Base-by-base conservation (phyloP, 2,113 vertebrate genomes). In the Pundamilia nyererei region DNA sequence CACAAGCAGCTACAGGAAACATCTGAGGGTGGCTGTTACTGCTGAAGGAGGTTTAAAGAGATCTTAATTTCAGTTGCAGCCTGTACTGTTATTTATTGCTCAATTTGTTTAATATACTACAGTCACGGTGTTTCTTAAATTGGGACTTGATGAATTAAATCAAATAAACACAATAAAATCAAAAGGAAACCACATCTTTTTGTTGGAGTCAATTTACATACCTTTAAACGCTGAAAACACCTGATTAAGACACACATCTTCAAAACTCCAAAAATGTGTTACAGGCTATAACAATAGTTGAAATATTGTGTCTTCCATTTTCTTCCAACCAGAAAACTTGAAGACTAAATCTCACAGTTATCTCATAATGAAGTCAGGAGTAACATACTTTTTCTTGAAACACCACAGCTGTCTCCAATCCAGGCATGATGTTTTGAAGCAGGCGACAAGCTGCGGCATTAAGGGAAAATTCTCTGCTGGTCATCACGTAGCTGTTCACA, bases 401-500 rank as follows among this genome's bases (percentile, higher is more conserved):
- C 40, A 93, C 91, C 65, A 99, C 98, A 29, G 98, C 98, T 4
- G 99, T 99, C 96, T 99, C 99, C 91, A 99, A 94, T 4, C 99
- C 99, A 0, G 99, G 99, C 98, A 99, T 99, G 94, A 99, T 99
- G 94, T 99, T 98, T 90, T 99, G 95, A 40, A 99, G 97, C 65
- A 99, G 97, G 68, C 99, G 96, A 92, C 99, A 99, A 33, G 99
- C 98, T 42, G 98, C 97, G 3, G 98, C 98, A 91, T 99, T 99
- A 35, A 99, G 95, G 6, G 97, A 93, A 55, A 97, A 96, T 86
- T 99, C 98, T 94, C 99, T 97, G 95, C 99, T 99, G 81, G 97
- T 98, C 99, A 99, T 99, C 93, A 99, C 98, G 5, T 99, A 99
- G 17, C 98, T 97, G 87, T 99, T 99, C 92, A 99, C 98, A 93